A percentile compares a stretch with the other conserved stretches of the same genome.
Conservation (phyloP, 2,888 invertebrate species). For the Adelphocoris suturalis region DNA sequence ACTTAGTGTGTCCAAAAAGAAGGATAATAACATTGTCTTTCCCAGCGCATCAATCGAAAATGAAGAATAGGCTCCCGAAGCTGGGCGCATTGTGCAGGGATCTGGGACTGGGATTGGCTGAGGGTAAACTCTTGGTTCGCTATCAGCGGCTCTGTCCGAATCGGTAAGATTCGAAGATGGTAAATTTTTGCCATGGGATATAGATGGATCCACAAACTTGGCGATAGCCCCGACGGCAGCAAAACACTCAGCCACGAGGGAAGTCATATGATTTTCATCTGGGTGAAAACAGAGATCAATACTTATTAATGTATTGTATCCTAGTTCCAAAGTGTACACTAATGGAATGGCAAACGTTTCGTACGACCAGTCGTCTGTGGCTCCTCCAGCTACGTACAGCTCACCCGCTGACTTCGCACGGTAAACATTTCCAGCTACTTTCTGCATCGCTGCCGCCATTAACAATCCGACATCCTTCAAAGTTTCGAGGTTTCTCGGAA, state of each 20-base stretch:
- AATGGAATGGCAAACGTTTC: background rate
- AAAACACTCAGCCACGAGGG: slow-evolving; percentile 4
- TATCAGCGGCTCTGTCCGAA: no score
- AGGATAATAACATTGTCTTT: no score
- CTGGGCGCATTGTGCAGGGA: no score
- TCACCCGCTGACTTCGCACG: background rate
- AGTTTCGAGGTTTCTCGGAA: background rate
- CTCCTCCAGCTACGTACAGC: slow-evolving; percentile 44
- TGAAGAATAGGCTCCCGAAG: no score
- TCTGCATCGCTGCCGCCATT: background rate
- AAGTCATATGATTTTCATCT: background rate
- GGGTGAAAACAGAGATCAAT: background rate
- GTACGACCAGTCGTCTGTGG: slow-evolving; percentile 32
- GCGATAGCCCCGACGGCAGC: background rate
- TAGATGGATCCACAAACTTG: background rate
- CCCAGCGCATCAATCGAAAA: no score
- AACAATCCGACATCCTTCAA: background rate
- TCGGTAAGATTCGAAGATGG: no score
- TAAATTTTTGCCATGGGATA: no score
- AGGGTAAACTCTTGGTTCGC: no score
- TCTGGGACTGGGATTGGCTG: no score
- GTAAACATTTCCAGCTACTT: background rate
- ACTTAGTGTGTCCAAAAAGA: no score
- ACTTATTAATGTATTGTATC: background rate
- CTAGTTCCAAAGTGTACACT: slow-evolving; percentile 48